Evolutionary conservation across 2,113 vertebrate species (phyloP).

Genomic region (Pyrgilauda ruficollis): DNA sequence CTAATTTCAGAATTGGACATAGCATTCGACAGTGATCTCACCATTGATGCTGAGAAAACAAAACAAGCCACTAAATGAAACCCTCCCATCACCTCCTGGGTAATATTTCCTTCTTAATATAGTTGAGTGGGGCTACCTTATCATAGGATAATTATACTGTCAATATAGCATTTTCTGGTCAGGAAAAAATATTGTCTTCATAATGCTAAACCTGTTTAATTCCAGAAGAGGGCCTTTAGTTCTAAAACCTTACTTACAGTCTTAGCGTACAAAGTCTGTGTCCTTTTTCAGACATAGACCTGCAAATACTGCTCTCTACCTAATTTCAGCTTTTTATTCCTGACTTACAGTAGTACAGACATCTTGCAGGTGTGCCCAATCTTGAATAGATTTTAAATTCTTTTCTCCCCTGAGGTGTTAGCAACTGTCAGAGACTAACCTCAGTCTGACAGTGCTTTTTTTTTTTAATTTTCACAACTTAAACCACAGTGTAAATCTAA

Average conservation of each 20-base stretch:
- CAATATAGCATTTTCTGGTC: neutral
- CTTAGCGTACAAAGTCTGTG: neutral
- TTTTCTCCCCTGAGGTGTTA: neutral
- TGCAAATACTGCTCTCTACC: neutral
- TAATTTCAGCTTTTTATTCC: neutral
- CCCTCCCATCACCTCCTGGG: neutral
- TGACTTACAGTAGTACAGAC: neutral
- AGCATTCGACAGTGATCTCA: neutral
- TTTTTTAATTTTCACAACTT: neutral
- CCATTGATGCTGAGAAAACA: neutral
- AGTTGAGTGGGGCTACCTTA: neutral
- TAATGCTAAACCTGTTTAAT: neutral
- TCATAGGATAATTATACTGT: neutral
- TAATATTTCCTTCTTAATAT: neutral
- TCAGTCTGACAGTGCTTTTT: neutral
- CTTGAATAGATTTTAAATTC: neutral
- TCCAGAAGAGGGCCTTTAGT: neutral
- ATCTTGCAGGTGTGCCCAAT: neutral
- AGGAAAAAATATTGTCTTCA: neutral
- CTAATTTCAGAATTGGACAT: neutral
- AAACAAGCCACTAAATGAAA: neutral
- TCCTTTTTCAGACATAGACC: neutral
- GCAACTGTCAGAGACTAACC: neutral
- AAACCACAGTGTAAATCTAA: neutral
- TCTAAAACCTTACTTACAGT: neutral